Conservation (phyloP, 2,113 vertebrate genomes). For the Ranitomeya variabilis region DNA sequence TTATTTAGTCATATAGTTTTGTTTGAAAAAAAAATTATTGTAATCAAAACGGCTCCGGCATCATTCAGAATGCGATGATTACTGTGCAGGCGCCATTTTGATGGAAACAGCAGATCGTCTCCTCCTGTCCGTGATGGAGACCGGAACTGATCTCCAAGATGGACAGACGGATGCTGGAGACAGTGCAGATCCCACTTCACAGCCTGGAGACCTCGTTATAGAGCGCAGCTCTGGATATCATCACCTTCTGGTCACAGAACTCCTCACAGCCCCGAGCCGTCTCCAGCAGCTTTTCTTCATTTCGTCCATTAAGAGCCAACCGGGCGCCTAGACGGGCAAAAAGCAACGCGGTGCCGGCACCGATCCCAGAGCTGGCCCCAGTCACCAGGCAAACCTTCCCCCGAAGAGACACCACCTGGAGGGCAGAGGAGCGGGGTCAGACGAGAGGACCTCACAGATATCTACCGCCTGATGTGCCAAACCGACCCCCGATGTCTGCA, state of each 20-base stretch:
- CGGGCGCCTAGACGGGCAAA: conserved; percentile 75
- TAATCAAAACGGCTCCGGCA: no score
- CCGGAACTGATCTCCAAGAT: not conserved
- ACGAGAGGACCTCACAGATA: not conserved
- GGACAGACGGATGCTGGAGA: not conserved
- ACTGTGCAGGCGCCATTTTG: no score
- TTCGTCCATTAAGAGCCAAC: conserved; percentile 76
- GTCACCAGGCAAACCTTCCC: conserved; percentile 77
- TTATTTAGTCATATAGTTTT: no score
- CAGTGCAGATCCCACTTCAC: not conserved
- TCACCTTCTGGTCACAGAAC: conserved; percentile 67
- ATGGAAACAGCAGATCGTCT: no score
- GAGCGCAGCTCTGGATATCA: not conserved
- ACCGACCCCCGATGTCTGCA: no score
- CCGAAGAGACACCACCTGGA: conserved; percentile 70
- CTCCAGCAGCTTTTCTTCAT: conserved; percentile 72
- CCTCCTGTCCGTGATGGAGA: no score
- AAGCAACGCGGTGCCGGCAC: conserved; percentile 72
- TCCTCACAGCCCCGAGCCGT: conserved; percentile 68
- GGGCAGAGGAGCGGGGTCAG: not conserved
- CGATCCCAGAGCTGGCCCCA: conserved; percentile 81
- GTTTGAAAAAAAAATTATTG: no score
- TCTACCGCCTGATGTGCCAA: no score
- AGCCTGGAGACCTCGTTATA: not conserved
- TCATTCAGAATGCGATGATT: no score